A percentile compares a stretch with the other conserved stretches of the same genome.
These are phyloP conservation scores for Sinocyclocheilus maitianheensis DNA, from an alignment of 2,113 vertebrate genomes.

Conservation along the genomic window DNA sequence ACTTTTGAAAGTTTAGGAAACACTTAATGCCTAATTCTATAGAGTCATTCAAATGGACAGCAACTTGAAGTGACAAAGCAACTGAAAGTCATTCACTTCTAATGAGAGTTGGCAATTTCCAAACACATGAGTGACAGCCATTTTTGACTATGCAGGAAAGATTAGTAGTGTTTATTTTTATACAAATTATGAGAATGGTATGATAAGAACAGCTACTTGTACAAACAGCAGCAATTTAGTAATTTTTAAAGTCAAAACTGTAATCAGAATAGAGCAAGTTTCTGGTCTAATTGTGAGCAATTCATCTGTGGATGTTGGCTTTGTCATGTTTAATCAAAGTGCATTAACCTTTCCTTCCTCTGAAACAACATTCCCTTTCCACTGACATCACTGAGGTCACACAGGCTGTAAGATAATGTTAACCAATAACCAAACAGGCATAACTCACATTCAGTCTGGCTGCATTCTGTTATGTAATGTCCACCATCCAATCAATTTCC, in stretches of 20 bases:
- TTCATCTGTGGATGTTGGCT: not conserved
- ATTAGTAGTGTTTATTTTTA: not conserved
- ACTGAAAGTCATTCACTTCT: not conserved
- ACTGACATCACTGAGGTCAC: not conserved
- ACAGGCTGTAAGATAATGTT: not conserved
- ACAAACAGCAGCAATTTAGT: not conserved
- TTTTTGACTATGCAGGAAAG: not conserved
- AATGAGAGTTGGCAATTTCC: not conserved
- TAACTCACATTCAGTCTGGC: not conserved
- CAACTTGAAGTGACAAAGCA: not conserved
- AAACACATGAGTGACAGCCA: not conserved
- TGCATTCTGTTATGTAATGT: not conserved
- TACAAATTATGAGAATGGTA: not conserved
- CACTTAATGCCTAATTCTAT: not conserved
- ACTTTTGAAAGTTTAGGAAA: not conserved
- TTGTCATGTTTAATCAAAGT: not conserved
- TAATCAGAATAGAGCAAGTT: not conserved
- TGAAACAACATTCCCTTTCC: not conserved
- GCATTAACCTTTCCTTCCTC: not conserved
- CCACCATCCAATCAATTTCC: not conserved
- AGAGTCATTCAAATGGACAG: not conserved
- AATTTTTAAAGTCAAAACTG: not conserved
- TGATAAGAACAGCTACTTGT: not conserved
- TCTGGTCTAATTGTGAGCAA: not conserved
- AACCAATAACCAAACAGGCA: not conserved